Evolutionary conservation across 1,140 invertebrate genomes (phyloP).

Genomic region (Papilio helenus): DNA sequence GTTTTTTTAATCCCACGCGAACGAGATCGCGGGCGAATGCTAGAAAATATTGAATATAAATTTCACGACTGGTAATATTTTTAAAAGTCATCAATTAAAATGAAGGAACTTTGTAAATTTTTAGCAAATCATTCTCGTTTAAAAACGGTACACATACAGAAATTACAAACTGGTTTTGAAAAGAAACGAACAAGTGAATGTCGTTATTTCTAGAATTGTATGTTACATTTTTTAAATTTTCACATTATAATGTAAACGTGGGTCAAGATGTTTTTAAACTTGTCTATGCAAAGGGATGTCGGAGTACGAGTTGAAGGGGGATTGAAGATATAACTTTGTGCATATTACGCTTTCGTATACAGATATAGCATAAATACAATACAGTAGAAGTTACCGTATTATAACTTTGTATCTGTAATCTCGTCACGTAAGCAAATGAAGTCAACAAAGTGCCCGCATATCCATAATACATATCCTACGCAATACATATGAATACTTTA

Average conservation of each 20-base stretch:
- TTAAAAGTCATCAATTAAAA: neutral
- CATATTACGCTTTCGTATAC: neutral
- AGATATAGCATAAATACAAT: neutral
- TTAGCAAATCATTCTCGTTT: neutral
- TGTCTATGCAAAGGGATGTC: neutral
- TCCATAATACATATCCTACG: slow-evolving; percentile 6
- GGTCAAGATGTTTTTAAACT: too few relatives aligned
- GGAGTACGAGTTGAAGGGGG: neutral
- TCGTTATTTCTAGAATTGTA: neutral
- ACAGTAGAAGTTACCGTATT: neutral
- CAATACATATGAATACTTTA: neutral
- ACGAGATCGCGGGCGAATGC: too few relatives aligned
- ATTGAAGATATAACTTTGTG: neutral
- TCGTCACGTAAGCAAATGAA: slow-evolving; percentile 23
- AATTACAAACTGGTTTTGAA: neutral
- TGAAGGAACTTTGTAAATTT: neutral
- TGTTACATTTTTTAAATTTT: neutral
- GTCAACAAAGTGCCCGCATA: slow-evolving; percentile 30
- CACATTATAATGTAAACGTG: neutral
- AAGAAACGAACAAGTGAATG: neutral
- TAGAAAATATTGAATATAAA: too few relatives aligned
- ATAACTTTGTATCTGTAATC: neutral
- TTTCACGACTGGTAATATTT: too few relatives aligned
- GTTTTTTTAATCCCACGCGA: too few relatives aligned
- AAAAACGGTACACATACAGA: slow-evolving; percentile 1